Conservation (phyloP, 2,888 invertebrate species). For the Caradrina kadenii region DNA sequence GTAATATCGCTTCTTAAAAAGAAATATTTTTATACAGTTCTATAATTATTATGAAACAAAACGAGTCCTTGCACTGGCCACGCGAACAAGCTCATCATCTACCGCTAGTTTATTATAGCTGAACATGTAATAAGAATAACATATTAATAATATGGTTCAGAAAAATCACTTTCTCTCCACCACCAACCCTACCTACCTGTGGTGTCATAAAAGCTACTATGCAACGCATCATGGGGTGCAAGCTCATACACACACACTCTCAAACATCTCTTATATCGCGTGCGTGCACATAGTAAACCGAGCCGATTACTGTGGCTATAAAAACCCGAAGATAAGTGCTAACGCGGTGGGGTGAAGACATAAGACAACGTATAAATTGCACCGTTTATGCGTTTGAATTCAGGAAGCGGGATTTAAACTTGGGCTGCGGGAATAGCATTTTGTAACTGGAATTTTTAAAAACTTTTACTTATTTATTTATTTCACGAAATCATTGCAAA, state of each 20-base stretch:
- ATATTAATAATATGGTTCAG: background rate
- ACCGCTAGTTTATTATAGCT: too few relatives aligned
- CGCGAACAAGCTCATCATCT: too few relatives aligned
- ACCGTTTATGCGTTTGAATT: slow-evolving; percentile 41
- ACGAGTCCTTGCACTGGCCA: too few relatives aligned
- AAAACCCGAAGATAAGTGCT: slow-evolving; percentile 66
- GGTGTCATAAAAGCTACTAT: slow-evolving; percentile 66
- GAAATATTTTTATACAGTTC: too few relatives aligned
- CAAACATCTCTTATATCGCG: slow-evolving; percentile 41
- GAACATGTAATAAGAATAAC: too few relatives aligned
- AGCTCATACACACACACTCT: slow-evolving; percentile 57
- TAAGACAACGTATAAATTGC: slow-evolving; percentile 51
- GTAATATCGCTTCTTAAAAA: too few relatives aligned
- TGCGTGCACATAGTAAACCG: slow-evolving; percentile 60
- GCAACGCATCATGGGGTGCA: slow-evolving; percentile 62
- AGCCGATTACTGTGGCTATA: slow-evolving; percentile 65
- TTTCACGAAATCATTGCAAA: too few relatives aligned
- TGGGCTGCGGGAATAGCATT: background rate
- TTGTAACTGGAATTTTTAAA: background rate
- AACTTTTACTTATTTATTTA: too few relatives aligned
- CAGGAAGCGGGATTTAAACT: slow-evolving; percentile 7
- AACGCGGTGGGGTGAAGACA: slow-evolving; percentile 53
- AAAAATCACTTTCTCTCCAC: slow-evolving; percentile 3
- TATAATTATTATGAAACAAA: too few relatives aligned
- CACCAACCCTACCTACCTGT: slow-evolving; percentile 64